Evolutionary conservation across 2,888 invertebrate genomes (phyloP).

Genomic region (Hirtodrosophila confusa): DNA sequence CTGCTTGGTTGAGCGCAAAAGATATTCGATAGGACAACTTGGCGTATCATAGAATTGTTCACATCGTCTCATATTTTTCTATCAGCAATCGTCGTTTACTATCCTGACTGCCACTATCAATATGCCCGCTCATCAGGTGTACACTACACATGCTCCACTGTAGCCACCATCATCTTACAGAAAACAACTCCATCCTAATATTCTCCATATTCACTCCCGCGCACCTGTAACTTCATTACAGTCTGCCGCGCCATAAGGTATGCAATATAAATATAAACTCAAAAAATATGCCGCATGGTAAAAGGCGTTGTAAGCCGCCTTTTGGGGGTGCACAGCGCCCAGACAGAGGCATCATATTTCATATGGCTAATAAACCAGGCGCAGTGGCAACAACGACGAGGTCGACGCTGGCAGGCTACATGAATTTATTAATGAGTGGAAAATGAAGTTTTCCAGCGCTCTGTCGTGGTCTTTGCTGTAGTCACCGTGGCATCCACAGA

Average conservation of each 20-base stretch:
- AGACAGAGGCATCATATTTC: slow-evolving; percentile 78
- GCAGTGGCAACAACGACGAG: slow-evolving; percentile 27
- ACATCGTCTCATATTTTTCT: no score
- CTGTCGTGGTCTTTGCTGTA: background rate
- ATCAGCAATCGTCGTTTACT: no score
- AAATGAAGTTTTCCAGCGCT: slow-evolving; percentile 77
- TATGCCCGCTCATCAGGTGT: slow-evolving; percentile 6
- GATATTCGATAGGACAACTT: no score
- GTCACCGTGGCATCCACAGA: slow-evolving; percentile 18
- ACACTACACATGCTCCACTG: slow-evolving; percentile 1
- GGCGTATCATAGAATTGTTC: no score
- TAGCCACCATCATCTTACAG: slow-evolving; percentile 6
- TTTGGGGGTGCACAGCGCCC: slow-evolving; percentile 22
- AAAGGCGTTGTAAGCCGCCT: slow-evolving; percentile 38
- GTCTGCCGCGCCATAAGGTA: slow-evolving; percentile 51
- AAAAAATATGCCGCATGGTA: slow-evolving; percentile 50
- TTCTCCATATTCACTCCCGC: background rate
- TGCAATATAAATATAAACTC: slow-evolving; percentile 61
- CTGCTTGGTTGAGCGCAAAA: background rate
- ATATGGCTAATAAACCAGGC: slow-evolving; percentile 76
- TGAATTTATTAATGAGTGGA: slow-evolving; percentile 82
- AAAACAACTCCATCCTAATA: background rate
- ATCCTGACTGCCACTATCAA: background rate
- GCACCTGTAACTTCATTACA: slow-evolving; percentile 76
- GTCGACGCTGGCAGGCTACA: slow-evolving; percentile 44